Evolutionary conservation across 1,140 invertebrate genomes (phyloP), one percentile per base, ranked within the genome.

Genomic region (Cotesia chilonis): DNA sequence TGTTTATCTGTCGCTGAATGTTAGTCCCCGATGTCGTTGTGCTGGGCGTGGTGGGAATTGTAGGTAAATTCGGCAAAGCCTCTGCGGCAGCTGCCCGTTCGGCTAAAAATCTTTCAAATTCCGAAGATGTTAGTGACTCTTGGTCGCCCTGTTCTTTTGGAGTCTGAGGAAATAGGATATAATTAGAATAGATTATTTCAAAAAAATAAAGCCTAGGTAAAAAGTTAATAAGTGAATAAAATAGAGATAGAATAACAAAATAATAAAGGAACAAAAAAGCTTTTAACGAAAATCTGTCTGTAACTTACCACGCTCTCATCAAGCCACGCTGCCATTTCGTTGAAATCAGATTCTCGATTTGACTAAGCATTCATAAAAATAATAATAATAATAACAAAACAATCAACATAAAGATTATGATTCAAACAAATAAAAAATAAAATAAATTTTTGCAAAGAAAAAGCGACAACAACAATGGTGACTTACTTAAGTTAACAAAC

Each of bases 321-420:
- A 79, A 97, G 90, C 95, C 95, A 98, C 80, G 94, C 93, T 78
- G 95, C 95, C 91, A 97, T 96, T 88, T 97, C 95, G 89, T 95
- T 94, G 89, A 96, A 95, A 86, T 97, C 95, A 84, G 92, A 92
- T 81, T 95, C 93, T 77, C 91, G 92, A 89, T 89, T 92, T 92
- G 91, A 87, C 79, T 85, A 78, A 85, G 75, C 78, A 72, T 78
- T 81, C 75, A 80, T 54, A 79, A 79, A 78, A n/a, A n/a, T n/a
- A n/a, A n/a, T n/a, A 72, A 79, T 38, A 79, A 79, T 38, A 79
- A 80, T 68, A 70, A 54, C 61, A 60, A 78, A 83, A 80, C 73
- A 76, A 78, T 47, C 72, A 77, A 82, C 80, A 76, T 79, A 77
- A 68, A 71, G 68, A 37, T n/a, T 38, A 57, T 57, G 51, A 82